Evolutionary conservation across 2,797 vertebrate species (phyloP).

Genomic region (Paramormyrops hopkinsi): DNA sequence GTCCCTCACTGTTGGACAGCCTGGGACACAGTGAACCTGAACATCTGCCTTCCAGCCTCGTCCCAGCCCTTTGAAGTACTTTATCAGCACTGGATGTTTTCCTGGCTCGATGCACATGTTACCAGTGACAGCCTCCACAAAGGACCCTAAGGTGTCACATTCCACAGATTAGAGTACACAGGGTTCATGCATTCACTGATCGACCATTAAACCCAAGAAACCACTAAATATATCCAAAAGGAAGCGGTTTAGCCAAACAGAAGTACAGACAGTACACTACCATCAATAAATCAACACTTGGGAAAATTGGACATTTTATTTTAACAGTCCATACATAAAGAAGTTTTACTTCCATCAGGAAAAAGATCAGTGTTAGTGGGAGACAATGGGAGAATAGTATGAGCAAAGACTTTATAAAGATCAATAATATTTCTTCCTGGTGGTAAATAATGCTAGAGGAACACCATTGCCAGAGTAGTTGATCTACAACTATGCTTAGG

Average conservation of each 20-base stretch:
- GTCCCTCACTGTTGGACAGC: neutral
- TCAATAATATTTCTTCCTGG: neutral
- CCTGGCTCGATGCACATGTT: neutral
- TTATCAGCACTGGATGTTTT: conserved; percentile 9
- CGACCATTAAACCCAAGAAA: neutral
- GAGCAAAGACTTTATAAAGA: neutral
- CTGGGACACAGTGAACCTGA: neutral
- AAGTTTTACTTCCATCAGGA: neutral
- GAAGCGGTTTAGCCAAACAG: neutral
- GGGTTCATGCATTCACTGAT: neutral
- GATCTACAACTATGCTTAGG: neutral
- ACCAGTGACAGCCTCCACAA: neutral
- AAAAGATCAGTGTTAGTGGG: neutral
- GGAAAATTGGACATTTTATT: neutral
- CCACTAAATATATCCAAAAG: neutral
- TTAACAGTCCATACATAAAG: neutral
- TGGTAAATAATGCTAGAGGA: neutral
- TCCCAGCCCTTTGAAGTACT: neutral
- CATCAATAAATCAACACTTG: neutral
- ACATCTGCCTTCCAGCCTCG: neutral
- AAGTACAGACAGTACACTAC: neutral
- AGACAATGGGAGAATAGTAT: neutral
- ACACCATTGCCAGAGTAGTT: neutral
- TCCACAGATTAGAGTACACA: conserved; percentile 9
- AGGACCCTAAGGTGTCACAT: neutral